Conservation (phyloP, 2,113 vertebrate genomes). For the Manacus vitellinus region DNA sequence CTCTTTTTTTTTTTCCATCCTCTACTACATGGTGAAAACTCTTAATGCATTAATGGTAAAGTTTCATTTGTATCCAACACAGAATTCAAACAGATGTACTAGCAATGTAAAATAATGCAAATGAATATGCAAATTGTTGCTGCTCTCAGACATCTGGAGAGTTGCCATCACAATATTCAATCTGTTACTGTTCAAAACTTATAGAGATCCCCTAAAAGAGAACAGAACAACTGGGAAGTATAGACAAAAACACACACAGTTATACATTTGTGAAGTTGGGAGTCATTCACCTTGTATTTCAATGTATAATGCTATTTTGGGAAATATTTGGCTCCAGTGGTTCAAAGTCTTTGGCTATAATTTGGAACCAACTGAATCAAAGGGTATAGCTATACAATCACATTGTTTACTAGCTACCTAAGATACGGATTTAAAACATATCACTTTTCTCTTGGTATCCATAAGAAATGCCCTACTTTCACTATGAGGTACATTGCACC, state of each 20-base stretch:
- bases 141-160: neutral
- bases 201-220: neutral
- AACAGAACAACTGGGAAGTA: neutral
- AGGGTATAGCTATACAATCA: neutral
- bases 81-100: neutral
- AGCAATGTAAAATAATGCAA: neutral
- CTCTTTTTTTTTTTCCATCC: neutral
- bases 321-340: neutral
- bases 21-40: neutral
- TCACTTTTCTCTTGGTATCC: neutral
- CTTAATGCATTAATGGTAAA: neutral
- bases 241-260: neutral
- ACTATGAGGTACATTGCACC: neutral
- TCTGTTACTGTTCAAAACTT: neutral
- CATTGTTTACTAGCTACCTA: neutral
- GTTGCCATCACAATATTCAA: neutral
- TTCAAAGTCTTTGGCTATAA: neutral
- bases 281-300: neutral
- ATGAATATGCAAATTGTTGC: neutral
- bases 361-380: neutral
- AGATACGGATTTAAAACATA: neutral
- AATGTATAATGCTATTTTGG: neutral
- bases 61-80: neutral
- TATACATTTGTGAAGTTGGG: neutral
- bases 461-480: neutral